Evolutionary conservation across 1,140 invertebrate species (phyloP), one percentile per base, ranked within the genome.

Genomic region (Xylocopa sonorina): DNA sequence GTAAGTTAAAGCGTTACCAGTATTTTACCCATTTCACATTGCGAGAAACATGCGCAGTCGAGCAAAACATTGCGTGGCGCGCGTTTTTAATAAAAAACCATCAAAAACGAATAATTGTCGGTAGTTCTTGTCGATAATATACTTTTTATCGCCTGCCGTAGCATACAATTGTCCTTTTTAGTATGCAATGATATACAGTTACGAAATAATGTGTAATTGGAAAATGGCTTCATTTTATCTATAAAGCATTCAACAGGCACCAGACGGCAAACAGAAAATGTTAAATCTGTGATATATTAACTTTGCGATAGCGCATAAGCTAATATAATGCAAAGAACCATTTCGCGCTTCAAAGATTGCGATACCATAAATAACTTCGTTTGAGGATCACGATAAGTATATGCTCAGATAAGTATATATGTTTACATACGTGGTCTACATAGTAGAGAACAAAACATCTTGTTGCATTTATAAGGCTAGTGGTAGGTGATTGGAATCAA

Each of bases 261-360:
- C 82, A 86, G 87, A 88, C 80, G 80, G 80, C 60, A 88, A 88
- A 88, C 60, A 64, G 38, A 46, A 73, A 21, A 64, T n/a, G 34
- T 46, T 64, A 66, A 43, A 74, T 24, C 29, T 34, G 27, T 48
- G 24, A 66, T 51, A 58, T 80, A 74, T 80, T 80, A 74, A 66
- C 41, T n/a, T n/a, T 27, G 34, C 21, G 77, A 73, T 79, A 79
- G 16, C 68, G 2, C n/a, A 24, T 67, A 68, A 63, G 27, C 50
- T 68, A 46, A 68, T 58, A 48, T 2, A 63, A 71, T 21, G 16
- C 41, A 32, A 38, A 43, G 21, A 48, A n/a, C 1, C 51, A 34
- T 67, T n/a, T 55, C 9, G 38, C 3, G 29, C 14, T 68, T 58
- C 50, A 38, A 72, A 34, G 32, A 34, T 73, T 68, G 41, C 24